A percentile compares a stretch with the other conserved stretches of the same genome.
These are phyloP conservation scores for Achatina immaculata DNA, from an alignment of 1,140 invertebrate species.

Conservation along the genomic window DNA sequence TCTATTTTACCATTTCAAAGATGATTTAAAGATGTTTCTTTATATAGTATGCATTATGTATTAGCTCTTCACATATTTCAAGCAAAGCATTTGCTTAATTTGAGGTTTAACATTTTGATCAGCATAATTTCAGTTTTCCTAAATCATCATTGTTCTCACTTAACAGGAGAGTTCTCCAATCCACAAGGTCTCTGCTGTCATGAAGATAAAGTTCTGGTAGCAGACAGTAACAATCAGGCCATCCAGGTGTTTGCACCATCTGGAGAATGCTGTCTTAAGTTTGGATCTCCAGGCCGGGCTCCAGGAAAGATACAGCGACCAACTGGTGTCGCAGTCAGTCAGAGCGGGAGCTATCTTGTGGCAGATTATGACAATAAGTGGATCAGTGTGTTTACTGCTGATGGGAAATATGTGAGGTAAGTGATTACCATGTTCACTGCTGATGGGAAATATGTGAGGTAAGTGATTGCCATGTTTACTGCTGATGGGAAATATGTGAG, in stretches of 20 bases:
- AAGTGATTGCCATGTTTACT: too few relatives aligned
- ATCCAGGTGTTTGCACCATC: conserved; percentile 71
- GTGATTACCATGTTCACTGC: too few relatives aligned
- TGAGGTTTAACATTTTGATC: too few relatives aligned
- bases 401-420: conserved; percentile 74
- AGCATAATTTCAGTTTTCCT: too few relatives aligned
- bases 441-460: too few relatives aligned
- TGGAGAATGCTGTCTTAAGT: conserved; percentile 69
- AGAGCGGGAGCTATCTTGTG: conserved; percentile 75
- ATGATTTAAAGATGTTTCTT: too few relatives aligned
- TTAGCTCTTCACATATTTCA: too few relatives aligned
- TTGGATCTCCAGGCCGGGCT: conserved; percentile 73
- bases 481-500: too few relatives aligned
- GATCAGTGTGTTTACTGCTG: conserved; percentile 74
- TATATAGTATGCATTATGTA: too few relatives aligned
- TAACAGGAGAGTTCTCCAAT: conserved; percentile 74
- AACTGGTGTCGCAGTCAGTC: conserved; percentile 73
- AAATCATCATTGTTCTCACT: not conserved
- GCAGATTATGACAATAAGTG: conserved; percentile 78
- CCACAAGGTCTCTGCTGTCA: conserved; percentile 73
- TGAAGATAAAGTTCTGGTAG: conserved; percentile 73
- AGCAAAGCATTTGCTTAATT: too few relatives aligned
- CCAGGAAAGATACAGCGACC: conserved; percentile 75
- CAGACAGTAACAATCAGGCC: conserved; percentile 76
- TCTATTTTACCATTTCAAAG: too few relatives aligned